phyloP scores from a whole-genome alignment of 2,888 invertebrate genomes.

The Microdon myrmicae region DNA sequence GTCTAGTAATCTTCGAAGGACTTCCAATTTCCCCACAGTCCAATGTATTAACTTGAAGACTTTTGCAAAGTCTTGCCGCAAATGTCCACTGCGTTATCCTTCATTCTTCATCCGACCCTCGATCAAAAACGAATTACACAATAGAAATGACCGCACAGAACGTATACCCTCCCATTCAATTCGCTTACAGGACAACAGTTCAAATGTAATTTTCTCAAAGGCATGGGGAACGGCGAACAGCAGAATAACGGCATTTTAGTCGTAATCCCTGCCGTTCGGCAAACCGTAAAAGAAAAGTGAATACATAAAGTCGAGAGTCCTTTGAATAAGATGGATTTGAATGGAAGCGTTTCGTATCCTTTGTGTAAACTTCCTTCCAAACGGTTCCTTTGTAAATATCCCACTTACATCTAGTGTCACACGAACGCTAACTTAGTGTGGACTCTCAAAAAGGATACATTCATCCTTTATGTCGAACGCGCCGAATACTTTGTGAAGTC shows the following conservation, averaged over 20 bases:
- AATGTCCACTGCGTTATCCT: slow-evolving; percentile 19
- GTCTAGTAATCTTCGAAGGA: slow-evolving; percentile 21
- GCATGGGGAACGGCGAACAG: slow-evolving; percentile 35
- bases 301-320: slow-evolving; percentile 34
- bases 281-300: slow-evolving; percentile 25
- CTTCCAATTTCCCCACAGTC: slow-evolving; percentile 2
- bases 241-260: slow-evolving; percentile 9
- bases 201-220: slow-evolving; percentile 48
- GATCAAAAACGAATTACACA: slow-evolving; percentile 52
- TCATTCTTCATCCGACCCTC: slow-evolving; percentile 23
- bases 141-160: slow-evolving; percentile 33
- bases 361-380: slow-evolving; percentile 36
- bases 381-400: slow-evolving; percentile 27
- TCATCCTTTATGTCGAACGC: slow-evolving; percentile 21
- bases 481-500: slow-evolving; percentile 21
- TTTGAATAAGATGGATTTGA: slow-evolving; percentile 49
- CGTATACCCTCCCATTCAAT: slow-evolving; percentile 5
- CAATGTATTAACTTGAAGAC: slow-evolving; percentile 23
- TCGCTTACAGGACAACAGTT: slow-evolving; percentile 13
- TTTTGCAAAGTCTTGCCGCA: slow-evolving; percentile 20
- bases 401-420: background rate
- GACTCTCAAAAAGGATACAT: slow-evolving; percentile 20
- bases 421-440: slow-evolving; percentile 16
- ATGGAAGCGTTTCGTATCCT: slow-evolving; percentile 44
- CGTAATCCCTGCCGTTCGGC: slow-evolving; percentile 8